Conservation (phyloP, 2,888 invertebrate species). For the Sturmia bella region DNA sequence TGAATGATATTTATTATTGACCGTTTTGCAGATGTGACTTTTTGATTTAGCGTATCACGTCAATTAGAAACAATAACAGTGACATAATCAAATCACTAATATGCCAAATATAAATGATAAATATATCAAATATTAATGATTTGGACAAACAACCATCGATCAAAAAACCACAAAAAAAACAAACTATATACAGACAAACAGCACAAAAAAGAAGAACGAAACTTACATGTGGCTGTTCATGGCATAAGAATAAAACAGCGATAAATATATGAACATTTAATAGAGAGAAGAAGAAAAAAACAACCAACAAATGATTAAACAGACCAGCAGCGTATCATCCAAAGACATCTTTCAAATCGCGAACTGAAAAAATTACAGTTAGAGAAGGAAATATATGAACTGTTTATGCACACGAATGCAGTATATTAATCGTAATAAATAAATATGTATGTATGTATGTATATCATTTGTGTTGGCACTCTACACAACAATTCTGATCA, state of each 20-base stretch:
- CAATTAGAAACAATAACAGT: constrained; percentile 62
- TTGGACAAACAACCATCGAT: constrained; percentile 65
- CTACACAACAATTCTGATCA: neutral
- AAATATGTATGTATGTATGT: too few relatives aligned
- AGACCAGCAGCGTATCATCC: constrained; percentile 43
- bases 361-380: constrained; percentile 51
- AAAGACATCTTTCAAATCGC: constrained; percentile 60
- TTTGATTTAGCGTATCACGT: constrained; percentile 58
- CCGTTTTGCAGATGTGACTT: constrained; percentile 51
- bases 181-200: neutral
- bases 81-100: constrained; percentile 70
- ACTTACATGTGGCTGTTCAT: constrained; percentile 52
- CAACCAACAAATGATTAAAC: constrained; percentile 12
- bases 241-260: constrained; percentile 3
- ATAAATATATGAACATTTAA: neutral
- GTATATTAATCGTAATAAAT: neutral
- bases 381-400: constrained; percentile 14
- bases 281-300: neutral
- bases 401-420: constrained; percentile 26
- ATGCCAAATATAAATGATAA: constrained; percentile 69
- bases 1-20: constrained; percentile 46
- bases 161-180: constrained; percentile 21
- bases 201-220: constrained; percentile 13
- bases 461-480: constrained; percentile 14
- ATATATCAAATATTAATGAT: constrained; percentile 69